Base-by-base conservation (phyloP, 1,140 invertebrate genomes). In the Ceratina australensis region DNA sequence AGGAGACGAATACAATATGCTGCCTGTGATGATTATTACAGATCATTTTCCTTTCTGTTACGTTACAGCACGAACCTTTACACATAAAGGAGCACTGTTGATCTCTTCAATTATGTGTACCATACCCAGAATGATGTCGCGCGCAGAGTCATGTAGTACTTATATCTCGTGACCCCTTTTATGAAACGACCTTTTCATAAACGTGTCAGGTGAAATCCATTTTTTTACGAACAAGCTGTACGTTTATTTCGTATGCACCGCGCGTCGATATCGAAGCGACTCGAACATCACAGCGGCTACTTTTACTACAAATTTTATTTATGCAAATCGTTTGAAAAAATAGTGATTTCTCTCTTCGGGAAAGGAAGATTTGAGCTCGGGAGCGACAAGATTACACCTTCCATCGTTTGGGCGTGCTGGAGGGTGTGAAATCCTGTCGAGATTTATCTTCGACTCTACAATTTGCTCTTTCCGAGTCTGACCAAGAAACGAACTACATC, bases 371-470 rank as follows among this genome's bases (percentile, higher is more conserved):
- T 61, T 5, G 1, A 7, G 49, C n/a, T 26, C 26, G 47, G 33
- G 26, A 52, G 50, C 18, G 52, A 33, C n/a, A 42, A 52, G 50
- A 20, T 28, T 22, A 7, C 24, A 54, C 26, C n/a, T 28, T 63
- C 33, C 69, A 54, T 72, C 47, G 65, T 72, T 73, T 52, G 81
- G 86, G 83, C 82, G 86, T 82, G 85, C 83, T 81, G 66, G 75
- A 42, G 72, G 72, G 86, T 81, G 83, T 83, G 86, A 87, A 86
- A 87, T 83, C 83, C 65, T 75, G 75, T 77, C 79, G 75, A 87
- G 86, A 87, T 87, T 87, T 87, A 87, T 87, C 81, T 85, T 61
- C 79, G 72, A 84, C 83, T 84, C 80, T 87, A 79, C 86, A 86
- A 83, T 86, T 86, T 86, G 79, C 74, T 81, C 33, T 80, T 82